Evolutionary conservation across 2,888 invertebrate species (phyloP), one percentile per base, ranked within the genome.

Genomic region (Euspilapteryx auroguttella): DNA sequence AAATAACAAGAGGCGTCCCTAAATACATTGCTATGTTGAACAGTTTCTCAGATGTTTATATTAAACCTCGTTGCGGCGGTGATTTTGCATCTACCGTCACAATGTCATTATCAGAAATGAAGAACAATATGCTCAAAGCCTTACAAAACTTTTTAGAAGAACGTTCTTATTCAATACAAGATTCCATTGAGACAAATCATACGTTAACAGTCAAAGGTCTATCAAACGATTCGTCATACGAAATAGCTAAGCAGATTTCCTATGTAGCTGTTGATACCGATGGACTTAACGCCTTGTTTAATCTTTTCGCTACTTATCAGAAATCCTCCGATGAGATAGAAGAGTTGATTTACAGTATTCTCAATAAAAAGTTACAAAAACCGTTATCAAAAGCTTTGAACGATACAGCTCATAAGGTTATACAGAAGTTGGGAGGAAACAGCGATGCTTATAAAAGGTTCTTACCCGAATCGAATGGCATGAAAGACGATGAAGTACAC

Each of bases 11-110:
- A 27, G 87, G 86, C 1, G 76, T 81, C 28, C 49, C 76, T 1
- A 47, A 68, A n/a, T 42, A 49, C 8, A 57, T 62, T n/a, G 82
- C 87, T 1, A 58, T 87, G 32, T 39, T 57, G 3, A 77, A 73
- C 27, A 78, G 82, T 32, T 82, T 82, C 37, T 55, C 79, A 0
- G 86, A 87, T 45, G 81, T 87, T 9, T 89, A 87, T 44, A 78
- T 82, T 3, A 79, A 80, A 40, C 66, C 80, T 1, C 61, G 79
- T 39, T 64, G 63, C 28, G 66, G 69, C 2, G 53, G 53, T 3
- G 73, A 78, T 31, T 61, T 68, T 3, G 44, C 54, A 3, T 44
- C 56, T 1, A 50, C 47, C 12, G 33, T 56, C 1, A 71, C 54
- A 33, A 54, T 64, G 23, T 65, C 79, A 7, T 44, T 80, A 3